Evolutionary conservation across 1,140 invertebrate genomes (phyloP), one percentile per base, ranked within the genome.

Genomic region (Monochamus saltuarius): DNA sequence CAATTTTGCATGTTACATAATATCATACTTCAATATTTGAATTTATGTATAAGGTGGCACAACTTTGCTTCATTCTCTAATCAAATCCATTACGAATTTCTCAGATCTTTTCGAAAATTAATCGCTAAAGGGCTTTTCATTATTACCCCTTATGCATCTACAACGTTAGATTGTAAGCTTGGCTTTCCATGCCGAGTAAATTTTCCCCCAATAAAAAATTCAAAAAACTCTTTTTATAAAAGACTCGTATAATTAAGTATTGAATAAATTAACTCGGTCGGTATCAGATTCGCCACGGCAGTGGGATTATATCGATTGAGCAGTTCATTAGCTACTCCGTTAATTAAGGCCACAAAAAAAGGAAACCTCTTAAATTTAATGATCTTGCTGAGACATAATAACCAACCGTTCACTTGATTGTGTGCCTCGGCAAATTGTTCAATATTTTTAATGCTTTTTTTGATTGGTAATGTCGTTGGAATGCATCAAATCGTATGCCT

Each of bases 241-340:
- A 59, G 65, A 64, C 53, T 60, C 58, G 66, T 57, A 66, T 68
- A 68, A 68, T 68, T 68, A 66, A 68, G 49, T 68, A 68, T 68
- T 68, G 66, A 68, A 68, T 68, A 68, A 68, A 68, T 68, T 68
- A 68, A 68, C 62, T 65, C 59, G 58, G 47, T 59, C 55, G 56
- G 64, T 66, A 68, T 68, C 66, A 68, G 66, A 68, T 68, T 59
- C 66, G 53, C 60, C 64, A 63, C 64, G 64, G 59, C 64, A 65
- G 59, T 62, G 52, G 64, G 66, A 68, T 68, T 68, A 66, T 65
- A 68, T 68, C 66, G 66, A 68, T 68, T 66, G 66, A 66, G 66
- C 64, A 65, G 66, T 68, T 68, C 66, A 68, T 68, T 68, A 68
- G 66, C 60, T 63, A 57, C 60, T 62, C 58, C 63, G 55, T 65